phyloP scores from a whole-genome alignment of 2,888 invertebrate species.

The Tenthredo scrophulariae region DNA sequence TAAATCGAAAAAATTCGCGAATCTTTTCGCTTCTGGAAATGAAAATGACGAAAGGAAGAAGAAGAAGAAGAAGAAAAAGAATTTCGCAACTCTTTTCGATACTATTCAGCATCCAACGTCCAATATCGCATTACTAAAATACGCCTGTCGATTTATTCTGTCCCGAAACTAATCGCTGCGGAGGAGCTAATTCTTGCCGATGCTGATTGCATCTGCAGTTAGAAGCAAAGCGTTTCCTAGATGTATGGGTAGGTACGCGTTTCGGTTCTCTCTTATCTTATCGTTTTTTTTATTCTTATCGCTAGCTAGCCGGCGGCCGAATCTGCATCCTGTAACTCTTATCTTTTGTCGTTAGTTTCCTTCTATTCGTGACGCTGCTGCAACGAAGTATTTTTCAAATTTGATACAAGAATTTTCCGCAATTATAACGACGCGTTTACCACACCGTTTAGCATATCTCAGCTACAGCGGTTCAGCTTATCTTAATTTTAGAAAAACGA shows the following conservation, averaged over 20 bases:
- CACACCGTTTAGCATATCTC: not conserved
- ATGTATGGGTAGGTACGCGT: not conserved
- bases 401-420: not conserved
- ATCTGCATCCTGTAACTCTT: constrained; percentile 9
- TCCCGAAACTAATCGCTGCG: not conserved
- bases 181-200: constrained; percentile 14
- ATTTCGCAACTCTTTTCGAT: not conserved
- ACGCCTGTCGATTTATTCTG: not conserved
- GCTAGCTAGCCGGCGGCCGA: not conserved
- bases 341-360: constrained; percentile 29
- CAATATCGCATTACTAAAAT: not conserved
- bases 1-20: too few species aligned
- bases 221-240: not conserved
- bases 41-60: not conserved
- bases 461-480: not conserved
- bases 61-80: too few species aligned
- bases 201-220: constrained; percentile 23
- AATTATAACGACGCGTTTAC: not conserved
- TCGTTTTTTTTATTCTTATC: not conserved
- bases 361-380: not conserved
- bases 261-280: not conserved
- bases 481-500: not conserved
- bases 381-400: not conserved
- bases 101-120: not conserved
- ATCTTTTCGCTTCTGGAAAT: not conserved